Evolutionary conservation across 2,113 vertebrate genomes (phyloP), one percentile per base, ranked within the genome.

Genomic region (Menura novaehollandiae): DNA sequence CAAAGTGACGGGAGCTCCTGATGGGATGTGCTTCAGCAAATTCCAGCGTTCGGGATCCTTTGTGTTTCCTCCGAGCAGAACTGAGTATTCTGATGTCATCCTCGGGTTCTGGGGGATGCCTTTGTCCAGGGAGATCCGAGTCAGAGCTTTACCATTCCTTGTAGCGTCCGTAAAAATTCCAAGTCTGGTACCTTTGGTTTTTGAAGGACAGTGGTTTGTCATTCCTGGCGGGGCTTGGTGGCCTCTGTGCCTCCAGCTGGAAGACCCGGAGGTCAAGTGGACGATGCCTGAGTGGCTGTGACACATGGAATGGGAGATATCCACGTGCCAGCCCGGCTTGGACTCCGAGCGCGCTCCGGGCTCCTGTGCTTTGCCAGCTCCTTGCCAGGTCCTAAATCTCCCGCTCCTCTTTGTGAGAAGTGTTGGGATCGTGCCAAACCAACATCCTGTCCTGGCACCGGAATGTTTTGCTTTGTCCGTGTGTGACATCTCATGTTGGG

Each of bases 271-370:
- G 44, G 26, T 28, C 46, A 11, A 5, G 10, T 5, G 21, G 41
- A 39, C 0, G 4, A 23, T 83, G 41, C 27, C 63, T 3, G 60
- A 39, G 64, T 1, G 2, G 58, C 46, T 44, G 28, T 4, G 15
- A 5, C 32, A 4, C 26, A 8, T 27, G 7, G 2, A 72, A 21
- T 2, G 10, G 1, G 1, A n/a, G 68, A 22, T 16, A 15, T 24
- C n/a, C 33, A 0, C 1, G 58, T 4, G 47, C 41, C 71, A 52
- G 66, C 60, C 68, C 7, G 14, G 55, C 82, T 62, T 35, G 18
- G 63, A 53, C 82, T 86, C 66, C 2, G 1, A 15, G 44, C 3
- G 1, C 2, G 4, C 80, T 46, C 33, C 2, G 47, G 47, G 89
- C 85, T 75, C 44, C 58, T 47, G 5, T 0, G 7, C 53, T 76